These are phyloP conservation scores for Lepidocyrtinus sp. DNA, from an alignment of 2,888 invertebrate genomes.

Conservation along the genomic window DNA sequence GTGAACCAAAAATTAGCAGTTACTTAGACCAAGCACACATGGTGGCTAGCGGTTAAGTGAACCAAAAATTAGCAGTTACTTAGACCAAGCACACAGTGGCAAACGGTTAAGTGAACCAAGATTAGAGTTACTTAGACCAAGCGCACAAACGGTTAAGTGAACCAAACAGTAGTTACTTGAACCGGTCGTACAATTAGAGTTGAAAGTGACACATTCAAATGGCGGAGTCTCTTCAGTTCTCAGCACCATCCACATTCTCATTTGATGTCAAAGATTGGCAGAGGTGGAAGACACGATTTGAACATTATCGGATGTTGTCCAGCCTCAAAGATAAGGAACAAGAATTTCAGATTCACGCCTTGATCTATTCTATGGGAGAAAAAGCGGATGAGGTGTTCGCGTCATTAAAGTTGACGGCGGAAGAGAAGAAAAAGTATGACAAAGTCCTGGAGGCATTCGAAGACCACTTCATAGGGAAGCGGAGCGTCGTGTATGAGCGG, in stretches of 20 bases:
- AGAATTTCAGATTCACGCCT: conserved; percentile 46
- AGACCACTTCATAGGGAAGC: conserved; percentile 50
- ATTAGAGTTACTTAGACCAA: no score
- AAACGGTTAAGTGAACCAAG: no score
- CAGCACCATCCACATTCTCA: neutral
- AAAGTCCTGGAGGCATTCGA: conserved; percentile 54
- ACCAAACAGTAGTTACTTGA: no score
- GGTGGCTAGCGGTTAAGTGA: no score
- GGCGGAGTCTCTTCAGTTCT: no score
- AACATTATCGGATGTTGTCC: conserved; percentile 49
- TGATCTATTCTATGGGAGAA: conserved; percentile 61
- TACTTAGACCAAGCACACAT: no score
- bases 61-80: no score
- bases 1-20: no score
- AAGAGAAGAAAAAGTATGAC: conserved; percentile 36
- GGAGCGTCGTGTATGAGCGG: conserved; percentile 61
- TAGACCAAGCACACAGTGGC: no score
- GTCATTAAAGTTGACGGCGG: conserved; percentile 32
- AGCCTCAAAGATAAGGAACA: conserved; percentile 34
- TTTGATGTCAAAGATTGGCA: conserved; percentile 48
- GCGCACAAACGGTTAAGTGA: no score
- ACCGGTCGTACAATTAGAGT: no score
- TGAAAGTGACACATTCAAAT: no score
- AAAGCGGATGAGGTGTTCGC: conserved; percentile 57
- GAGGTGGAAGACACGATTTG: conserved; percentile 57